Evolutionary conservation across 2,113 vertebrate species (phyloP), one percentile per base, ranked within the genome.

Genomic region (Todiramphus chloris): DNA sequence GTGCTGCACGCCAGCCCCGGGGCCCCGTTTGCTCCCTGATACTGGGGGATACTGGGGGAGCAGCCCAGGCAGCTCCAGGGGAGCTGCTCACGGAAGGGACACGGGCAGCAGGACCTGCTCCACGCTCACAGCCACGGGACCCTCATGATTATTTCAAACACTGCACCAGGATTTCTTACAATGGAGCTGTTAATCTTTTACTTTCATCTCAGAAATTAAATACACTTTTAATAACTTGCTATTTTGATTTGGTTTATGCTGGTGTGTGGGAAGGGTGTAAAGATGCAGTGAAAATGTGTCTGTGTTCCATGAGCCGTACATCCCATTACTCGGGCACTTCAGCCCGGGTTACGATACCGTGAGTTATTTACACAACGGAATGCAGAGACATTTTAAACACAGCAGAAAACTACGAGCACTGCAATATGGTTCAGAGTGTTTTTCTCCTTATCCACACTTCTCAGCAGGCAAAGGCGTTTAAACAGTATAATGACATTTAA

Each of bases 61-160:
- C 50, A 24, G 70, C 7, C 60, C 46, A 8, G 10, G 44, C 46
- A 43, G 30, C 81, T 48, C 5, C 74, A 20, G 31, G 56, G 56
- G 31, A 31, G 11, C 0, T 6, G 48, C 16, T 39, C 35, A 6
- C 3, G 1, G n/a, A 8, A 21, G 5, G 10, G 2, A 1, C 0
- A 2, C 8, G 35, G 48, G 60, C 67, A 90, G 67, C 73, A 19
- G 13, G 64, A 68, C 28, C 68, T 16, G 67, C 17, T 28, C 63
- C 41, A 13, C 3, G 0, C 56, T 77, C 77, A 4, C 25, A 5
- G 7, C 31, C 68, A 17, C 4, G 0, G 8, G 2, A 19, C 30
- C 3, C 10, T 0, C 33, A 0, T 1, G 20, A 28, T 48, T 13
- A 50, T 37, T 46, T 19, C 82, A 41, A 30, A 25, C 6, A 9